Base-by-base conservation (phyloP, 2,113 vertebrate genomes). In the Cichladusa arquata region DNA sequence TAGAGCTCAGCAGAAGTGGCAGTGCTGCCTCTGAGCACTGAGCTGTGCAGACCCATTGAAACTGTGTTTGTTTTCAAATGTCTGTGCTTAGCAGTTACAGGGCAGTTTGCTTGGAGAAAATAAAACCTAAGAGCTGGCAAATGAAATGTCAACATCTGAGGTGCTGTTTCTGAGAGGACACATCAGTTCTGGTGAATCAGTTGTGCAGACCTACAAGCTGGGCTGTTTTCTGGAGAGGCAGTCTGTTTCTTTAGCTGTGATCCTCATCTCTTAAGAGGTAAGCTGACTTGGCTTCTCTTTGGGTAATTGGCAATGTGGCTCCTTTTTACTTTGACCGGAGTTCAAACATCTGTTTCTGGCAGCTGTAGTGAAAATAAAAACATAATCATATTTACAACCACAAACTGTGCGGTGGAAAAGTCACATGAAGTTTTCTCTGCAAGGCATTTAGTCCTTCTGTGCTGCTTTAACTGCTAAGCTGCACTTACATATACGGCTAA, bases 391-490 rank as follows among this genome's bases (percentile, higher is more conserved):
- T 79, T 91, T 65, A 57, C 65, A 89, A 34, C 42, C n/a, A 76
- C 38, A 93, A 88, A 84, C 60, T 33, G 6, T 51, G 44, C 58
- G 77, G 91, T 73, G 54, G 72, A 95, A 92, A 96, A 95, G 76
- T 94, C 90, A 87, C 56, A 77, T 95, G 28, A 58, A 88, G 70
- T 91, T 94, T 96, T 69, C 66, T 64, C 83, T 87, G 56, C 44
- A 45, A 81, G 78, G 70, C 87, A 81, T 90, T 93, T 89, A 87
- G 40, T 29, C 76, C 47, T 81, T 36, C 71, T 54, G 72, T 77
- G 31, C 81, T 94, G 83, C 76, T 92, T 79, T 92, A 93, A 64
- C 93, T 83, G 81, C 86, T 96, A 94, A 95, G 42, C 73, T 94
- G 91, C 70, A 48, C 92, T 95, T 93, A 93, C 3, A 73, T 58